phyloP scores from a whole-genome alignment of 2,113 vertebrate genomes.

The Xiphophorus hellerii region DNA sequence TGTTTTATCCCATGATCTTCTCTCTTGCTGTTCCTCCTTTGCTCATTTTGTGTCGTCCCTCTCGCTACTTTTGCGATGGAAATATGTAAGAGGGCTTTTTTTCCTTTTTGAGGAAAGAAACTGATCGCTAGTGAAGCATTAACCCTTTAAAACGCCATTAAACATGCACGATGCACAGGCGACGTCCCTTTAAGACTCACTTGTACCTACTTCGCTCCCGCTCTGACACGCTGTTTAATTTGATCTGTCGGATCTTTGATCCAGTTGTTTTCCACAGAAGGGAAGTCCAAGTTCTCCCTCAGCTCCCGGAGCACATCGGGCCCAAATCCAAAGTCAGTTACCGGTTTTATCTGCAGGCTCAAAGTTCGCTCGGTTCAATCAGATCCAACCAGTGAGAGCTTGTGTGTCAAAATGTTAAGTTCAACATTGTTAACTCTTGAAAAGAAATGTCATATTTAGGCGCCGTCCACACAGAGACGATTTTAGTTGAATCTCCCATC shows the following conservation, averaged over 20 bases:
- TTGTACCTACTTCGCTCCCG: constrained; percentile 51
- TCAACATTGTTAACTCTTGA: not conserved
- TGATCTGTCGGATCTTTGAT: not conserved
- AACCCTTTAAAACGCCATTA: constrained; percentile 77
- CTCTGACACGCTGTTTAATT: constrained; percentile 40
- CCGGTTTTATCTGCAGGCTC: constrained; percentile 26
- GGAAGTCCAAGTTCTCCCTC: not conserved
- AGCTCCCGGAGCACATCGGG: not conserved
- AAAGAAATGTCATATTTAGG: too few relatives aligned
- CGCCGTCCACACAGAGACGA: too few relatives aligned
- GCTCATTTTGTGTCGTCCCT: constrained; percentile 3
- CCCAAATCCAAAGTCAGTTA: constrained; percentile 13
- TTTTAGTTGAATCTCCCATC: too few relatives aligned
- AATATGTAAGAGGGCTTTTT: constrained; percentile 19
- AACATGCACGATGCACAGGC: constrained; percentile 74
- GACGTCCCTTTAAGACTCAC: constrained; percentile 80
- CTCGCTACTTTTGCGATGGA: constrained; percentile 1
- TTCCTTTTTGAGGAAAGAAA: constrained; percentile 37
- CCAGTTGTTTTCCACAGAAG: not conserved
- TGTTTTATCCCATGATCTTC: constrained; percentile 17
- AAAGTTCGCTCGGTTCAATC: constrained; percentile 28
- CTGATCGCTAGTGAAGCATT: constrained; percentile 66
- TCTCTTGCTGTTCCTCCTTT: constrained; percentile 43
- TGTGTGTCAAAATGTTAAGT: constrained; percentile 15
- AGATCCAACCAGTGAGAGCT: constrained; percentile 36